Conservation (phyloP, 2,113 vertebrate species). For the Potamarius usumacintae region DNA sequence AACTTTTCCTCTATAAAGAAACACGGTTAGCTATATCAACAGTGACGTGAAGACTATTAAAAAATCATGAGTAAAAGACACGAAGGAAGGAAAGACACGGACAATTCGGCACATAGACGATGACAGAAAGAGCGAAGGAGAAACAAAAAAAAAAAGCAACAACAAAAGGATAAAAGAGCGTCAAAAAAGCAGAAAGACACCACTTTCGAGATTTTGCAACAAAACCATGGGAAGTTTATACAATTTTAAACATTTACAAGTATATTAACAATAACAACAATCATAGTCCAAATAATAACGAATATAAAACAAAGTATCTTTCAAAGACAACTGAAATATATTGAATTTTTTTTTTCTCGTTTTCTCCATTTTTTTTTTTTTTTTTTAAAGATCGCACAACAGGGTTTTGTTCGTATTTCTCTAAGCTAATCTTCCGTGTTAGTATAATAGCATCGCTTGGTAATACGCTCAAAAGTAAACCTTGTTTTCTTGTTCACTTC, state of each 20-base stretch:
- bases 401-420: slow-evolving; percentile 75
- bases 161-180: slow-evolving; percentile 54
- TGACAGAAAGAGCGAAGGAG: slow-evolving; percentile 31
- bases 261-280: slow-evolving; percentile 75
- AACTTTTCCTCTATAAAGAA: slow-evolving; percentile 81
- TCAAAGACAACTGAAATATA: slow-evolving; percentile 73
- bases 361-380: slow-evolving; percentile 50
- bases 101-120: slow-evolving; percentile 57
- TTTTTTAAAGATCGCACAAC: slow-evolving; percentile 79
- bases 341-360: slow-evolving; percentile 54
- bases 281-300: slow-evolving; percentile 69
- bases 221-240: slow-evolving; percentile 70
- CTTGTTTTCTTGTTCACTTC: slow-evolving; percentile 54
- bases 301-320: slow-evolving; percentile 74
- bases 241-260: slow-evolving; percentile 79
- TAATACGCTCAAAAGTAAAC: slow-evolving; percentile 77
- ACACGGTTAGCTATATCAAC: slow-evolving; percentile 82
- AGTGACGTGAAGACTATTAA: slow-evolving; percentile 76
- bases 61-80: slow-evolving; percentile 60
- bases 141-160: slow-evolving; percentile 61
- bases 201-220: slow-evolving; percentile 61
- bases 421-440: slow-evolving; percentile 81
- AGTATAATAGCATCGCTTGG: slow-evolving; percentile 74
- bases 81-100: slow-evolving; percentile 47
- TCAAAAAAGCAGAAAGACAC: slow-evolving; percentile 57